Percentiles rank a stretch among this genome's conserved stretches.
phyloP scores from a whole-genome alignment of 2,888 invertebrate species.

The Trilocha varians region DNA sequence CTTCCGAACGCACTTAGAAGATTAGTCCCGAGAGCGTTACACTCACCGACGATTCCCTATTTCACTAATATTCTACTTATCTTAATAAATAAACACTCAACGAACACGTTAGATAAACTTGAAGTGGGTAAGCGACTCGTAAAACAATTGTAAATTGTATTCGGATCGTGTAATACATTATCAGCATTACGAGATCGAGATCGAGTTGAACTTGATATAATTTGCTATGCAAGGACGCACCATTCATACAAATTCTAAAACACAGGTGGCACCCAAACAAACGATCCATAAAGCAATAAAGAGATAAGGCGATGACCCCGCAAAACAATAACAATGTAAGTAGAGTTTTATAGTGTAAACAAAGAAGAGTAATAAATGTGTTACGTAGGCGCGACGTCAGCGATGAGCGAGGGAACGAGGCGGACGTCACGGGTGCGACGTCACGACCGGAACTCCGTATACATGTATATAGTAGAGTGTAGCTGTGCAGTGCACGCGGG shows the following conservation, averaged over 20 bases:
- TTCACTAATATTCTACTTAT: background rate
- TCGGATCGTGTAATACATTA: background rate
- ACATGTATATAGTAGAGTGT: conserved; percentile 56
- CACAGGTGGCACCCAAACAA: conserved; percentile 36
- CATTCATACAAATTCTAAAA: conserved; percentile 1
- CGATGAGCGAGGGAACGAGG: conserved; percentile 25
- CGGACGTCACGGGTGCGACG: conserved; percentile 52
- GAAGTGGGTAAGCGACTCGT: background rate
- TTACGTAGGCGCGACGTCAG: conserved; percentile 56
- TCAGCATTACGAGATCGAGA: background rate
- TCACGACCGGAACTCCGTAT: conserved; percentile 66
- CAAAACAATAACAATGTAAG: conserved; percentile 63
- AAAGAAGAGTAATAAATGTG: conserved; percentile 56
- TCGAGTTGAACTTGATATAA: background rate
- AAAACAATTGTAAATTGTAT: background rate
- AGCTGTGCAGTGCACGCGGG: conserved; percentile 31
- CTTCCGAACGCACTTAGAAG: conserved; percentile 62
- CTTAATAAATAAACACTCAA: background rate
- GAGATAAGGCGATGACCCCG: conserved; percentile 63
- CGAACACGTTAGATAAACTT: background rate
- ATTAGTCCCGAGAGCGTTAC: conserved; percentile 65
- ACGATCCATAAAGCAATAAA: conserved; percentile 54
- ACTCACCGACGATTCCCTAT: conserved; percentile 31
- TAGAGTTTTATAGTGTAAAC: conserved; percentile 68
- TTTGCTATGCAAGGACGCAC: background rate